These are phyloP conservation scores for Oxyscelio sp. DNA, from an alignment of 2,888 invertebrate species.

Conservation along the genomic window DNA sequence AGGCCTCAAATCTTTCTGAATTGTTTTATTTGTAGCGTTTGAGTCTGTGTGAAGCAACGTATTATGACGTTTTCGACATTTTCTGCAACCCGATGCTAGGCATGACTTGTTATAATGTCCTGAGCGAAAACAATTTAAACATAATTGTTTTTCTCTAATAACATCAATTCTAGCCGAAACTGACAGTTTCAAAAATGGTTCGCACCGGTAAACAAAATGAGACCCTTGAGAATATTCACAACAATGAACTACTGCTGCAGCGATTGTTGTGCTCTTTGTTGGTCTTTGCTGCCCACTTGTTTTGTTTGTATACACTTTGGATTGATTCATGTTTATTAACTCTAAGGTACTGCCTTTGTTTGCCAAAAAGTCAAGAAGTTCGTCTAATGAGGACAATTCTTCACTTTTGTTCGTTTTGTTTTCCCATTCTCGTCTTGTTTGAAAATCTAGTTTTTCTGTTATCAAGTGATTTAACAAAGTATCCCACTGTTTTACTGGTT, in stretches of 20 bases:
- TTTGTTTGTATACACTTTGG: background rate
- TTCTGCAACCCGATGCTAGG: background rate
- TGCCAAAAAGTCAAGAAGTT: slow-evolving; percentile 1
- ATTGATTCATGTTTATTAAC: background rate
- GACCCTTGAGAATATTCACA: background rate
- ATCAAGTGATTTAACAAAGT: background rate
- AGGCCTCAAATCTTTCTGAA: too few species aligned
- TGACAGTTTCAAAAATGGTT: background rate
- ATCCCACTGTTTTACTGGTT: slow-evolving; percentile 5
- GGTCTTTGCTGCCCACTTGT: background rate
- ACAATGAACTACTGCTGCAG: background rate
- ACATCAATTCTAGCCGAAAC: background rate
- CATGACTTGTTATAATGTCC: background rate
- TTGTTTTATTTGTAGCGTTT: background rate
- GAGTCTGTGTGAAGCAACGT: background rate
- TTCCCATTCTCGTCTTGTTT: slow-evolving; percentile 13
- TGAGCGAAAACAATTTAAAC: background rate
- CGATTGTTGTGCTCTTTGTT: background rate
- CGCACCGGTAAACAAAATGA: background rate
- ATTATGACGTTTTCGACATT: background rate
- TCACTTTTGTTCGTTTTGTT: background rate
- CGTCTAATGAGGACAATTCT: background rate
- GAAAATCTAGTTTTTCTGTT: slow-evolving; percentile 7
- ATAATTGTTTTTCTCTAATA: background rate
- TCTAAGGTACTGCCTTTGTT: slow-evolving; percentile 8